Percentiles rank a stretch among this genome's conserved stretches.
Conservation (phyloP, 1,140 invertebrate species). For the Bacillus rossius region DNA sequence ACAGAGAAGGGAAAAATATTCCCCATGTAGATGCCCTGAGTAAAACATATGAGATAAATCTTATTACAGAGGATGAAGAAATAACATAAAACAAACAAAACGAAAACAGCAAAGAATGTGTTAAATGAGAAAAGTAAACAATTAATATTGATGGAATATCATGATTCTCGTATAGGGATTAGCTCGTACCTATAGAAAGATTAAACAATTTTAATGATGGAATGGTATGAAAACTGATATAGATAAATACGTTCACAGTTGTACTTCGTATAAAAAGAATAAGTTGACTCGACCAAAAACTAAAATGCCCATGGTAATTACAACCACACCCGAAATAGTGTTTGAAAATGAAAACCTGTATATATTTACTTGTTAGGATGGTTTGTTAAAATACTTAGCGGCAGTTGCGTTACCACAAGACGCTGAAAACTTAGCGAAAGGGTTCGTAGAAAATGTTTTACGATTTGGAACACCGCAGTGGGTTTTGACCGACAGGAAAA, state of each 20-base stretch:
- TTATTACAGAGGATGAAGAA: too few relatives aligned
- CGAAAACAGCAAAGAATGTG: not conserved
- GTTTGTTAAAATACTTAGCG: conserved; percentile 6
- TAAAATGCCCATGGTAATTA: conserved; percentile 7
- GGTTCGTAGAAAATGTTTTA: not conserved
- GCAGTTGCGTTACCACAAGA: conserved; percentile 2
- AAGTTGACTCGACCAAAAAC: not conserved
- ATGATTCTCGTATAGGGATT: not conserved
- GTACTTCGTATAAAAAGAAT: conserved; percentile 12
- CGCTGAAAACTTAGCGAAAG: not conserved
- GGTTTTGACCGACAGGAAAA: not conserved
- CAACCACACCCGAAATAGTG: not conserved
- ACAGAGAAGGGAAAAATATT: conserved; percentile 38
- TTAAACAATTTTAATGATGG: conserved; percentile 4
- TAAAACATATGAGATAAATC: not conserved
- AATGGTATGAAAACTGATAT: conserved; percentile 4
- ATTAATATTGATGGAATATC: conserved; percentile 1
- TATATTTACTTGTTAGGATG: conserved; percentile 8
- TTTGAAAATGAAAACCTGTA: not conserved
- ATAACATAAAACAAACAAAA: not conserved
- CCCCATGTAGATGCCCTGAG: conserved; percentile 34
- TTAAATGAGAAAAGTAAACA: not conserved
- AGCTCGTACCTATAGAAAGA: not conserved
- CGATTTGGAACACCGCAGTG: not conserved
- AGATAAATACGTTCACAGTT: conserved; percentile 7